These are phyloP conservation scores for Todiramphus saurophagus DNA, from an alignment of 2,113 vertebrate species.

Conservation along the genomic window DNA sequence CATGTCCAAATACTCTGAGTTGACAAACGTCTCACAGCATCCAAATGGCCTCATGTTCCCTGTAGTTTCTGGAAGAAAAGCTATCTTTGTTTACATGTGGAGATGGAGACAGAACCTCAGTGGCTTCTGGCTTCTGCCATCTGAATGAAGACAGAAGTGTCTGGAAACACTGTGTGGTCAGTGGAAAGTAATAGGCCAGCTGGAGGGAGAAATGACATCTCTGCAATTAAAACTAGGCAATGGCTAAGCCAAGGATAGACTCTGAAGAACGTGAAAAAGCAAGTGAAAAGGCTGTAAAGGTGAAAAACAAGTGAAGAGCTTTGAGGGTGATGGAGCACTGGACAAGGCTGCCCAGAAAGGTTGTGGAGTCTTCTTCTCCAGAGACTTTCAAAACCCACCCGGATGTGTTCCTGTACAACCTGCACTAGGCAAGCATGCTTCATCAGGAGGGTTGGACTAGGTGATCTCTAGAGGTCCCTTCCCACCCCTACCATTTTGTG, in stretches of 20 bases:
- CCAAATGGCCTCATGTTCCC: neutral
- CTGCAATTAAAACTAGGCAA: neutral
- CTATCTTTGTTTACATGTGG: neutral
- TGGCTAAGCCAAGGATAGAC: neutral
- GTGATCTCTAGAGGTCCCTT: neutral
- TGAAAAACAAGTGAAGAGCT: neutral
- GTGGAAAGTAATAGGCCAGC: neutral
- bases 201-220: neutral
- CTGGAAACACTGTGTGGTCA: neutral
- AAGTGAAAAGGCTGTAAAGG: neutral
- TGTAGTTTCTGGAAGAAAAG: neutral
- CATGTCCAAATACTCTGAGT: neutral
- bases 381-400: neutral
- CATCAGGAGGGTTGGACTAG: neutral
- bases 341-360: neutral
- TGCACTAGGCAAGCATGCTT: neutral
- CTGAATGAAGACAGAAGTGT: neutral
- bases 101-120: neutral
- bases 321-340: neutral
- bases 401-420: neutral
- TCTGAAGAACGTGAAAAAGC: neutral
- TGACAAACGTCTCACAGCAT: neutral
- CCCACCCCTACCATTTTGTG: neutral
- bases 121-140: neutral
- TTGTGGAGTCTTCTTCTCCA: neutral